Base-by-base conservation (phyloP, 2,888 invertebrate species). In the Melikaiella ostensackeni region DNA sequence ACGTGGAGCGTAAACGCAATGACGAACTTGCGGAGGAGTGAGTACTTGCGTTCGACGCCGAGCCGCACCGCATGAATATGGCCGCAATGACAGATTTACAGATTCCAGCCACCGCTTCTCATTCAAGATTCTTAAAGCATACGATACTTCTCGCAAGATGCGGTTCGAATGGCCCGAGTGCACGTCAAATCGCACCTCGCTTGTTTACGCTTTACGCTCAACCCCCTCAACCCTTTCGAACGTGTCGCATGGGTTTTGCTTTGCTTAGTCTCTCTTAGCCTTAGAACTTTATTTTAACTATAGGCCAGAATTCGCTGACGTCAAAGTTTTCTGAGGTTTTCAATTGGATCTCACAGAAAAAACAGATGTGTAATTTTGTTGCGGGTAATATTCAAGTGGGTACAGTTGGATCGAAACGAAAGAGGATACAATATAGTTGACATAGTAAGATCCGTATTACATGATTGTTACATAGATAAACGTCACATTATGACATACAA, bases 51-150 rank as follows among this genome's bases (percentile, higher is more conserved):
- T 59, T 57, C 77, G 79, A 75, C 62, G 64, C 64, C 57, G 50
- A 61, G 30, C 77, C 77, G 77, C 46, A 61, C 64, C 62, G 61
- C 73, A 38, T 70, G 86, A 84, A 87, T 90, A 90, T 88, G 86
- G 88, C 82, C 80, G 87, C 87, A 91, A 88, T 88, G 91, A 91
- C 91, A 91, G 91, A 91, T 91, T 91, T 91, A 91, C 91, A 88
- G 90, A 90, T 91, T 89, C 89, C 90, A 91, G 89, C 87, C 88
- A 88, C 86, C 84, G 85, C 83, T 82, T 84, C 86, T 77, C 84
- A 80, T 77, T 85, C 84, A 57, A 74, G 85, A 87, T 87, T 89
- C 88, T 88, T 85, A 86, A 88, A 88, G 87, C 85, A 85, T 85
- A 83, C 83, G 82, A 76, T 77, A 79, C 80, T 76, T 81, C 81